These are phyloP conservation scores for Drosophila dunni DNA, from an alignment of 1,140 invertebrate genomes.

Conservation along the genomic window DNA sequence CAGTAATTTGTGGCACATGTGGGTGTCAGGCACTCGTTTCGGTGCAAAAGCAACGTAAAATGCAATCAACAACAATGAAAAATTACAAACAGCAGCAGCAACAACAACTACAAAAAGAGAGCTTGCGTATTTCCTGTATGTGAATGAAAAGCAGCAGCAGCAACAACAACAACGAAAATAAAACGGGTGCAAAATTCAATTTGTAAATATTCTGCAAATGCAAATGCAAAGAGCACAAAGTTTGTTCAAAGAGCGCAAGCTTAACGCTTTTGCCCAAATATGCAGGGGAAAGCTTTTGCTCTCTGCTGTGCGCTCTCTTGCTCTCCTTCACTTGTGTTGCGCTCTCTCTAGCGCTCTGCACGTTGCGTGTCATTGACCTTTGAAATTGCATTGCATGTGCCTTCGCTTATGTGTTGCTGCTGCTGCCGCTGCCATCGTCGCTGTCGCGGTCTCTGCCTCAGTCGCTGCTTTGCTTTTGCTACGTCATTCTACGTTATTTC, in stretches of 20 bases:
- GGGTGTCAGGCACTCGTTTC: slow-evolving; percentile 51
- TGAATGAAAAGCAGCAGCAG: slow-evolving; percentile 63
- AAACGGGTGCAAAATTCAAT: slow-evolving; percentile 34
- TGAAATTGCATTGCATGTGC: slow-evolving; percentile 81
- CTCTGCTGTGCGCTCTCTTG: neutral
- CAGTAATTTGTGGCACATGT: slow-evolving; percentile 79
- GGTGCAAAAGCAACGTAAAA: slow-evolving; percentile 42
- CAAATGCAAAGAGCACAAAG: slow-evolving; percentile 21
- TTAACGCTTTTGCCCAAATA: slow-evolving; percentile 1
- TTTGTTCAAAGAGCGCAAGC: slow-evolving; percentile 23
- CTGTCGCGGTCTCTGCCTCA: slow-evolving; percentile 24
- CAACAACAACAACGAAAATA: slow-evolving; percentile 20
- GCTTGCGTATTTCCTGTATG: slow-evolving; percentile 76
- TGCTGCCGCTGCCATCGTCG: slow-evolving; percentile 20
- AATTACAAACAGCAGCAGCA: slow-evolving; percentile 58
- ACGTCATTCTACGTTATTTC: slow-evolving; percentile 78
- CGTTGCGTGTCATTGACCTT: slow-evolving; percentile 83
- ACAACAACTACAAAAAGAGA: slow-evolving; percentile 46
- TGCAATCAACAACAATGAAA: slow-evolving; percentile 80
- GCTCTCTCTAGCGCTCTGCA: slow-evolving; percentile 46
- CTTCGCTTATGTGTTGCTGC: slow-evolving; percentile 60
- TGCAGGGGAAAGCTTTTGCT: slow-evolving; percentile 41
- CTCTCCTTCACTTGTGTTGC: slow-evolving; percentile 2
- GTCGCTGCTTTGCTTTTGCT: slow-evolving; percentile 58
- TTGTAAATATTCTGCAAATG: slow-evolving; percentile 34